A percentile compares a stretch with the other conserved stretches of the same genome.
Conservation (phyloP, 2,888 invertebrate genomes). For the Eurytoma californica region DNA sequence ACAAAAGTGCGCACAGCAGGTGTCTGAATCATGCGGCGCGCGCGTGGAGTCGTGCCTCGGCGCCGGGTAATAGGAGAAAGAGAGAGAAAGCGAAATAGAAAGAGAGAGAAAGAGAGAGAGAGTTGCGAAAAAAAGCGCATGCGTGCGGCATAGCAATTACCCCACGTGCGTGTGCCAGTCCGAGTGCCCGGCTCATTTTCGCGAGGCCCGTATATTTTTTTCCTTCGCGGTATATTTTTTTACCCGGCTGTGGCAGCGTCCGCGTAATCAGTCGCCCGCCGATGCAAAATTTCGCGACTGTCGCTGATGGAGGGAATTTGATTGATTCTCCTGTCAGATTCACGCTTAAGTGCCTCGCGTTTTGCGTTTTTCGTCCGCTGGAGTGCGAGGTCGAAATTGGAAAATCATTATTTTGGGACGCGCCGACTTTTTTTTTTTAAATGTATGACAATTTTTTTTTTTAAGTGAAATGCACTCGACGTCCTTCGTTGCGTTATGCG, state of each 20-base stretch:
- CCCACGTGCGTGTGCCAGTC: slow-evolving; percentile 5
- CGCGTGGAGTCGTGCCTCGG: slow-evolving; percentile 44
- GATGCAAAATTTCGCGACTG: slow-evolving; percentile 22
- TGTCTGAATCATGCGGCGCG: slow-evolving; percentile 65
- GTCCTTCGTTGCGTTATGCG: too few species aligned
- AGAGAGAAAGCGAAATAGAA: neutral
- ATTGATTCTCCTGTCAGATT: slow-evolving; percentile 16
- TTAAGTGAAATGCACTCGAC: too few species aligned
- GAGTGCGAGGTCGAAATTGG: neutral
- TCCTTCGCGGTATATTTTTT: neutral
- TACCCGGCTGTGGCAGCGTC: neutral
- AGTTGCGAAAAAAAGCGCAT: slow-evolving; percentile 27
- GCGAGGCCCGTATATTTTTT: neutral
- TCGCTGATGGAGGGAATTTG: slow-evolving; percentile 24
- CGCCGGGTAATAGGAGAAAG: neutral
- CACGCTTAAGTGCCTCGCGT: neutral
- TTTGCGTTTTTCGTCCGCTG: neutral
- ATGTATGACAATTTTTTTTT: neutral
- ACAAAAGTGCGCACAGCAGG: slow-evolving; percentile 68
- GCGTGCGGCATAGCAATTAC: slow-evolving; percentile 10
- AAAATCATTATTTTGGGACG: neutral
- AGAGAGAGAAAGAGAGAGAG: slow-evolving; percentile 18
- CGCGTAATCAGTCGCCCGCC: slow-evolving; percentile 21
- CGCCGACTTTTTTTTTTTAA: neutral
- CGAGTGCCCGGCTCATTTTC: neutral